A percentile compares a stretch with the other conserved stretches of the same genome.
Conservation (phyloP, 2,113 vertebrate species). For the Ptilorrhoa leucosticta region DNA sequence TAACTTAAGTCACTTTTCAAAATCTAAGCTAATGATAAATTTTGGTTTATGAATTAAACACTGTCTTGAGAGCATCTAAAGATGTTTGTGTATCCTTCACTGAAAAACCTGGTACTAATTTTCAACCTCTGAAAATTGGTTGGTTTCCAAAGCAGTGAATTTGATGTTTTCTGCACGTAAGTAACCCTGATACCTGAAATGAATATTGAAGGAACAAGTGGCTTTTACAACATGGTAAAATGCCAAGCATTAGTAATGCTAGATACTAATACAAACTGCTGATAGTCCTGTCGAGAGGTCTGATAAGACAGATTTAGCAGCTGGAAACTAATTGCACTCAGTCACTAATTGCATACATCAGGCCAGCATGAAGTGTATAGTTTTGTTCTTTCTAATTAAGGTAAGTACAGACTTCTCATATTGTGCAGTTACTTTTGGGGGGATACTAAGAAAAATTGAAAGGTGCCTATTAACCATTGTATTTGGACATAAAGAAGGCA, state of each 20-base stretch:
- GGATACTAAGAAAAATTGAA: neutral
- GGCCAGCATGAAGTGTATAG: neutral
- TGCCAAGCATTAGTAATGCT: neutral
- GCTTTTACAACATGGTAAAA: neutral
- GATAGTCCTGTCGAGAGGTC: neutral
- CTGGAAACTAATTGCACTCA: slow-evolving; percentile 18
- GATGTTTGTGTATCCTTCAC: neutral
- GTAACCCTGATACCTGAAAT: neutral
- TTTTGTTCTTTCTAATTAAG: slow-evolving; percentile 41
- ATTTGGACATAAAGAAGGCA: neutral
- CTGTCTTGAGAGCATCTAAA: neutral
- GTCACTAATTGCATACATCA: neutral
- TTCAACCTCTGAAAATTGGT: neutral
- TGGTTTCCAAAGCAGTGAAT: neutral
- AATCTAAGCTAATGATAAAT: neutral
- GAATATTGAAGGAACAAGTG: neutral
- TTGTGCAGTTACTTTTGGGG: neutral
- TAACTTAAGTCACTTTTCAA: neutral
- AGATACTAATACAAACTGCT: neutral
- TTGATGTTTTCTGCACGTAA: neutral
- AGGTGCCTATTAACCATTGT: neutral
- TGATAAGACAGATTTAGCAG: neutral
- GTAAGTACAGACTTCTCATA: neutral
- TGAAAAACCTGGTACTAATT: neutral
- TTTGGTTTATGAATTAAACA: neutral